Base-by-base conservation (phyloP, 2,113 vertebrate genomes). In the Oophaga pumilio region DNA sequence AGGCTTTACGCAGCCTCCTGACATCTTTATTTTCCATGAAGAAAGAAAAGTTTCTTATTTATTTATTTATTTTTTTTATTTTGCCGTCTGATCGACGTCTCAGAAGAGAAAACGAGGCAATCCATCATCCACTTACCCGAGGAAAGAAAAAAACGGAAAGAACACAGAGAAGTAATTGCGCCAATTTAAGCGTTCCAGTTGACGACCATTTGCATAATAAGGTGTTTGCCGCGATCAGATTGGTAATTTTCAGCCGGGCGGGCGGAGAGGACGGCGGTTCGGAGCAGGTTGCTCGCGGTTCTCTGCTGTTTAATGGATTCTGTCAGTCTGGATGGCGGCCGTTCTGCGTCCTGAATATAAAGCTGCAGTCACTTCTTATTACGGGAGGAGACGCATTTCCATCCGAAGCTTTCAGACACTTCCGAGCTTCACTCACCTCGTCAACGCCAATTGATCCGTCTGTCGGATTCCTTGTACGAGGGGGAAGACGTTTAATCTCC, bases 251-350 rank as follows among this genome's bases (percentile, higher is more conserved):
- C 91, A 90, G 89, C 87, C 57, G 81, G 13, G 76, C 84, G 13
- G 62, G 26, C 84, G 13, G 62, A 22, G 64, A 86, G 90, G 89
- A 92, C 89, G 91, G 91, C 26, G 68, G 85, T 88, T 90, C 89
- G 89, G 89, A 91, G 90, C 90, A 85, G 79, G 84, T 73, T 87
- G 89, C 89, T 89, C 90, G 89, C 91, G 91, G 91, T 89, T 88
- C 85, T 91, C 87, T 85, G 90, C 90, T 89, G 90, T 89, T 90
- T 92, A 94, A 93, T 91, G 92, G 93, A 92, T 93, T 93, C 92
- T 93, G 92, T 93, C 93, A 93, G 90, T 93, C 92, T 92, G 92
- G 90, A 90, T 91, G 91, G 88, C 89, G 83, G 91, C 90, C 86
- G 82, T 90, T 74, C 91, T 92, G 93, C 91, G 90, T 92, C 91